Evolutionary conservation across 2,888 invertebrate genomes (phyloP).

Genomic region (Marasmarcha lunaedactyla): DNA sequence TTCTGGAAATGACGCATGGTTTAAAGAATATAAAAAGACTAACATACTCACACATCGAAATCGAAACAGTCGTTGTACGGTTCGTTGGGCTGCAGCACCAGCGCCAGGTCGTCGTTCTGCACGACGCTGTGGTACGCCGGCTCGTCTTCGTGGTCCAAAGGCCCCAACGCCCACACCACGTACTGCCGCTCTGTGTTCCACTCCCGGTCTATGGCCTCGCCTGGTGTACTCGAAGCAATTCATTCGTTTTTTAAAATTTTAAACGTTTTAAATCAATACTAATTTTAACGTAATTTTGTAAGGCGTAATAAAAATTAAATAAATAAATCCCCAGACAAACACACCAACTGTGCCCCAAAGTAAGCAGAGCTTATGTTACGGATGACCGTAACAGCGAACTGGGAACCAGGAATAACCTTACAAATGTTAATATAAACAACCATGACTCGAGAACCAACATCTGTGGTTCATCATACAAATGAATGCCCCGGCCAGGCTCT

Average conservation of each 20-base stretch:
- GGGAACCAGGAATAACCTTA: no score
- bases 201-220: slow-evolving; percentile 82
- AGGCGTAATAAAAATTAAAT: no score
- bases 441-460: no score
- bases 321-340: no score
- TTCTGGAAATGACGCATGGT: no score
- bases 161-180: slow-evolving; percentile 88
- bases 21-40: no score
- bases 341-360: no score
- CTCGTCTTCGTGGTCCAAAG: slow-evolving; percentile 79
- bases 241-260: background rate
- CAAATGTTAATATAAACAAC: no score
- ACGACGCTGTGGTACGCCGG: slow-evolving; percentile 87
- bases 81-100: slow-evolving; percentile 72
- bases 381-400: no score
- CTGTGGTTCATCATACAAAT: no score
- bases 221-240: slow-evolving; percentile 62
- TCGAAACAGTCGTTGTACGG: slow-evolving; percentile 80
- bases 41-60: slow-evolving; percentile 70
- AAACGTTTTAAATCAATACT: background rate
- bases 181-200: slow-evolving; percentile 74
- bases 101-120: slow-evolving; percentile 76
- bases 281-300: background rate
- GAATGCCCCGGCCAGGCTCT: no score
- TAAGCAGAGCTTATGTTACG: no score